Evolutionary conservation across 1,140 invertebrate species (phyloP), one percentile per base, ranked within the genome.

Genomic region (Chlorops oryzae): DNA sequence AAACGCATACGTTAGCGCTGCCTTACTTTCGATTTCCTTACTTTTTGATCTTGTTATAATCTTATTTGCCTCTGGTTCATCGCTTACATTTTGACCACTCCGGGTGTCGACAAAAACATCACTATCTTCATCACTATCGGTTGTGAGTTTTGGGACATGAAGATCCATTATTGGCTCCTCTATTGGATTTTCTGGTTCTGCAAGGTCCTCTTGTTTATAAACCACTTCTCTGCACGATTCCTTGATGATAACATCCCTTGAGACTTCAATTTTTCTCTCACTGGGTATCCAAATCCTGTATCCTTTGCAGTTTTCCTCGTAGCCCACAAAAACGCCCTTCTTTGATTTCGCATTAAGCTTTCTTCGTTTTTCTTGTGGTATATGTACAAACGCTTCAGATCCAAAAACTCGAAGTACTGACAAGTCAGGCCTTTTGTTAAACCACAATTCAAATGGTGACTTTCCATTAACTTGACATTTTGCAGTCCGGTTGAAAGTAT

Each of bases 401-500:
- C 35, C 35, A 37, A 37, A 37, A 37, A 37, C 35, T 7, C 35
- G 35, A 37, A 37, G 35, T 15, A 15, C 20, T 18, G 20, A 18
- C n/a, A 37, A 15, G 35, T 37, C n/a, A 15, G 35, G 35, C 20
- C 6, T 6, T 6, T 37, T n/a, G 35, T 18, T 18, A n/a, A 37
- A 37, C 35, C 35, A 37, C 20, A 65, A 39, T 28, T 67, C 54
- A 54, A 27, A 55, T n/a, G 63, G 60, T 7, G 53, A 59, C 43
- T 59, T 59, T 15, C 27, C 49, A 32, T 55, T 46, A 6, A 39
- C 32, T n/a, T 44, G 32, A 43, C 53, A 59, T 12, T 28, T 57
- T 35, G 56, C 55, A 24, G 47, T 57, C 23, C 55, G 38, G 51
- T 73, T 73, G 21, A 63, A 40, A 7, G 60, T 50, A 51, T 62